Base-by-base conservation (phyloP, 2,888 invertebrate genomes). In the Crocallis elinguaria region DNA sequence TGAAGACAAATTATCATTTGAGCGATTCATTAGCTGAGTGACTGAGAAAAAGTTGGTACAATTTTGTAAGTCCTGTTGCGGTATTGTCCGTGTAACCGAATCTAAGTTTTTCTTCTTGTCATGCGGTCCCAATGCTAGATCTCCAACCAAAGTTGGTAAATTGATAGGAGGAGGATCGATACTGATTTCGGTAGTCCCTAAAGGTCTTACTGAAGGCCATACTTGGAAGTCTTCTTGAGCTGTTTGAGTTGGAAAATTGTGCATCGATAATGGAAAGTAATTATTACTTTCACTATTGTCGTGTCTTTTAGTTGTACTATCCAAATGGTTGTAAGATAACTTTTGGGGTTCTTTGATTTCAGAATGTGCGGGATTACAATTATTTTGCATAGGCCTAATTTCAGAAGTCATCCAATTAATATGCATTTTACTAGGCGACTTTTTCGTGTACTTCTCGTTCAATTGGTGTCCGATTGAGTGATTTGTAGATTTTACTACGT, bases 321-420 rank as follows among this genome's bases (percentile, higher is more conserved):
- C 84, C 11, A 73, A 49, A 60, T 86, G 83, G 36, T 74, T 68
- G 59, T 84, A 88, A 2, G 78, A 38, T 43, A 69, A 37, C 67
- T 86, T 89, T 29, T 79, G 75, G 23, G 69, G 58, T 30, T 85
- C 85, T 72, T 90, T 90, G 39, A 74, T 60, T 19, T 79, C 78
- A 29, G 71, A 44, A 49, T 83, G 77, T 21, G 70, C 57, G 51
- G 79, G 66, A 49, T 77, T 84, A 58, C 78, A 86, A 66, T 75
- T 79, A 60, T 75, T 84, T 71, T 88, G 87, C 71, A 84, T 79
- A 11, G 90, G 80, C 57, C 89, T 82, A 35, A 82, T 82, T 78
- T 91, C 91, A 12, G 91, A 91, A 13, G 91, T 91, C 91, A 91
- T 91, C 91, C 91, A 91, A 65, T 91, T 91, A 23, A 91, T 91